Evolutionary conservation across 2,888 invertebrate genomes (phyloP).

Genomic region (Drosophila parthenogenetica): DNA sequence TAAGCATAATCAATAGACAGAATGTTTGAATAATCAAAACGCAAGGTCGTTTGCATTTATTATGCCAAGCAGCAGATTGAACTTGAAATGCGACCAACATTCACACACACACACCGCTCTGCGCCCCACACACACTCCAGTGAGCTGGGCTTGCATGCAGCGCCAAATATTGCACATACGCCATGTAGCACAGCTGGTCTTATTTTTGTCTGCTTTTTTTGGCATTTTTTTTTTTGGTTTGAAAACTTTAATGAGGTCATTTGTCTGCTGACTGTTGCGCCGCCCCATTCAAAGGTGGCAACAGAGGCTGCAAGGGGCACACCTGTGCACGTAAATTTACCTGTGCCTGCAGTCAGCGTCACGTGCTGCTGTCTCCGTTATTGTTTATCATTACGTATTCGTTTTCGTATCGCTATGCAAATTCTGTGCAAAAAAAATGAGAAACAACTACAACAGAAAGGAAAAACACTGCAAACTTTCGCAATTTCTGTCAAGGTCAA

Average conservation of each 20-base stretch:
- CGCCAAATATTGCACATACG: conserved; percentile 63
- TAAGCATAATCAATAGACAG: conserved; percentile 26
- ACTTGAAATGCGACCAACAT: conserved; percentile 35
- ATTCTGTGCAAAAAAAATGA: conserved; percentile 23
- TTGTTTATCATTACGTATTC: conserved; percentile 7
- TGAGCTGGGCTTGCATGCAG: conserved; percentile 17
- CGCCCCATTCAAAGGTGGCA: conserved; percentile 52
- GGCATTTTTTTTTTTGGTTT: conserved; percentile 21
- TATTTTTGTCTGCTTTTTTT: not conserved
- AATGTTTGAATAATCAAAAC: conserved; percentile 22
- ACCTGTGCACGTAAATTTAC: not conserved
- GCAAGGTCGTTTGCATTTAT: conserved; percentile 22
- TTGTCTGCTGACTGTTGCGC: conserved; percentile 53
- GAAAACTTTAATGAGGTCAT: conserved; percentile 70
- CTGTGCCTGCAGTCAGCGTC: conserved; percentile 41
- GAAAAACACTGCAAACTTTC: conserved; percentile 41
- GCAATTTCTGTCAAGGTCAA: conserved; percentile 65
- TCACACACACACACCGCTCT: conserved; percentile 19
- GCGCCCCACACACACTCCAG: not conserved
- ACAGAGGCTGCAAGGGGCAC: conserved; percentile 18
- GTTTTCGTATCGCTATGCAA: conserved; percentile 42
- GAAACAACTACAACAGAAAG: conserved; percentile 12
- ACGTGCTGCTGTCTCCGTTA: conserved; percentile 10
- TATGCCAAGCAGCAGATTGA: conserved; percentile 33
- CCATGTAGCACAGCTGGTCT: conserved; percentile 29